Conservation (phyloP, 2,888 invertebrate species). For the Drosophila pseudotalamancana region DNA sequence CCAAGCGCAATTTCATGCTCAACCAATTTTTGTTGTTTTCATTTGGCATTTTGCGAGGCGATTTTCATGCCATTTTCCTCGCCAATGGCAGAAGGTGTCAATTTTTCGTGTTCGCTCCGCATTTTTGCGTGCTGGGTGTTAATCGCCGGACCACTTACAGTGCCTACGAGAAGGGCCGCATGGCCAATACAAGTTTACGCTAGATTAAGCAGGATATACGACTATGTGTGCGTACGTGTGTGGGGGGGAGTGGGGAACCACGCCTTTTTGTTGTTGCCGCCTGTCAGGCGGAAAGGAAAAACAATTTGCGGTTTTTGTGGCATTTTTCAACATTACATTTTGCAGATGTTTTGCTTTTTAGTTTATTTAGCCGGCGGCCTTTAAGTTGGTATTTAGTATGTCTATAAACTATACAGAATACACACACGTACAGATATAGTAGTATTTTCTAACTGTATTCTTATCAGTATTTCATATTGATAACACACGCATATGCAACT, state of each 20-base stretch:
- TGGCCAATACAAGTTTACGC: conserved; percentile 71
- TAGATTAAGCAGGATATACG: conserved; percentile 69
- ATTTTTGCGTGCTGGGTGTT: conserved; percentile 61
- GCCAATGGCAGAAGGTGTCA: conserved; percentile 61
- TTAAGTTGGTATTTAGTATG: conserved; percentile 60
- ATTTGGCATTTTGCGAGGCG: conserved; percentile 58
- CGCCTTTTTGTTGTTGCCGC: conserved; percentile 48
- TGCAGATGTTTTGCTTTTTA: conserved; percentile 53
- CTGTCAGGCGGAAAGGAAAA: conserved; percentile 38
- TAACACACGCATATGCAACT: conserved; percentile 35
- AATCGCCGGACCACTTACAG: conserved; percentile 59
- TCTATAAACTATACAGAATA: conserved; percentile 31
- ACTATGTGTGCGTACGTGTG: conserved; percentile 8
- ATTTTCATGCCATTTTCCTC: conserved; percentile 41
- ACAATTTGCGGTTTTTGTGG: conserved; percentile 70
- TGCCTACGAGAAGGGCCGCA: conserved; percentile 44
- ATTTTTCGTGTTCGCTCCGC: conserved; percentile 55
- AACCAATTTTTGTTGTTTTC: conserved; percentile 75
- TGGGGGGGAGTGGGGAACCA: conserved; percentile 4
- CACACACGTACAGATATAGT: conserved; percentile 1
- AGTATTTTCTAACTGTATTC: conserved; percentile 38
- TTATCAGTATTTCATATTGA: conserved; percentile 54
- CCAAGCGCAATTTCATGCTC: conserved; percentile 74
- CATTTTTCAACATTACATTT: conserved; percentile 66
- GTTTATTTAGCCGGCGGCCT: conserved; percentile 63